Evolutionary conservation across 2,797 vertebrate species (phyloP).

Genomic region (Sphaeramia orbicularis): DNA sequence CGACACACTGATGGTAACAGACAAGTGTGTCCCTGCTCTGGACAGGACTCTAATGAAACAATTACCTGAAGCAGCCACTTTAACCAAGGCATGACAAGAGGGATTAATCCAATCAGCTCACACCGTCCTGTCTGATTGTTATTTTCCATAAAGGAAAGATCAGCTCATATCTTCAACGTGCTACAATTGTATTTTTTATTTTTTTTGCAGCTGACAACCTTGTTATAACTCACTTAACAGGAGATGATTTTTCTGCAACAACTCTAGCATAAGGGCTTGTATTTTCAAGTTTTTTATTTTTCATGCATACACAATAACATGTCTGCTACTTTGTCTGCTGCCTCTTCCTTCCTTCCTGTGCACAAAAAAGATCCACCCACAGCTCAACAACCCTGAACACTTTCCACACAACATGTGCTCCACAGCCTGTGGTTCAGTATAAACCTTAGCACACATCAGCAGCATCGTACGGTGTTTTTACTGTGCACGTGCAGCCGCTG

Average conservation of each 20-base stretch:
- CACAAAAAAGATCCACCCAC: conserved; percentile 21
- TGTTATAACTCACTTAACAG: not conserved
- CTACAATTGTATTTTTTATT: not conserved
- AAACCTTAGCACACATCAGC: not conserved
- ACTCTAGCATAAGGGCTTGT: not conserved
- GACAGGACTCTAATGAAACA: conserved; percentile 35
- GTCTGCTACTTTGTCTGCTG: conserved; percentile 18
- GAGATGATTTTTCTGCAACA: not conserved
- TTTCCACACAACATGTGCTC: conserved; percentile 1
- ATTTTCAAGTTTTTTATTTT: no score
- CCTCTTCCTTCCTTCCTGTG: conserved; percentile 51
- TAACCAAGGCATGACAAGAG: not conserved
- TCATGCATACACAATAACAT: no score
- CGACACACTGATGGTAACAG: conserved; percentile 15
- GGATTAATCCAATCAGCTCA: conserved; percentile 19
- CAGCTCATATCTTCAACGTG: not conserved
- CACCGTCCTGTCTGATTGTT: conserved; percentile 1
- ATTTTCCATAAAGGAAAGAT: not conserved
- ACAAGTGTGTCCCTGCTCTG: conserved; percentile 32
- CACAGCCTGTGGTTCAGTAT: not conserved
- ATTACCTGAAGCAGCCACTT: conserved; percentile 39
- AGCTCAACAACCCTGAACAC: not conserved
- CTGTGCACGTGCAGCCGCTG: conserved; percentile 1
- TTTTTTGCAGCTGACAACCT: conserved; percentile 3
- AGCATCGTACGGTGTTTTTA: not conserved